A percentile compares a stretch with the other conserved stretches of the same genome.
Conservation (phyloP, 2,797 vertebrate genomes). For the Cossypha dichroa region DNA sequence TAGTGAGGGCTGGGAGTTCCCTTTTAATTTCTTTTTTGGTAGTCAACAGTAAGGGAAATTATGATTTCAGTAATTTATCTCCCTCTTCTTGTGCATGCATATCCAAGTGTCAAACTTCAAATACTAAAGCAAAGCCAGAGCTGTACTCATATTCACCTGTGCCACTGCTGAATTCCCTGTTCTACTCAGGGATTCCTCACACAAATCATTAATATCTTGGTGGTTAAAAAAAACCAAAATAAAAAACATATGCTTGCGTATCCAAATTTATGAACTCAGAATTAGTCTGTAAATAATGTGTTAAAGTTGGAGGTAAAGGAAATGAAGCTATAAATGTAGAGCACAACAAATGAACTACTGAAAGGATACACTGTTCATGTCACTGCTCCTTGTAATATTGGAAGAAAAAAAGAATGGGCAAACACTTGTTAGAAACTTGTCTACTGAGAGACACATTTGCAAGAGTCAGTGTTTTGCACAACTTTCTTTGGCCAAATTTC, state of each 20-base stretch:
- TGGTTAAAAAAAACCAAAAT: neutral
- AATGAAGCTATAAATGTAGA: neutral
- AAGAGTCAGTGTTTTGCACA: neutral
- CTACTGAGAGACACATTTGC: neutral
- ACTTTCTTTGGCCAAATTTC: neutral
- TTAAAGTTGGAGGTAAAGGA: neutral
- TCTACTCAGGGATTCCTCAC: neutral
- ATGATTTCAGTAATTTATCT: neutral
- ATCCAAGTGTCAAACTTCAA: neutral
- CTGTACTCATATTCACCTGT: neutral
- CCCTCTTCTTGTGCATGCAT: neutral
- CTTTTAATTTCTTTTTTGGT: neutral
- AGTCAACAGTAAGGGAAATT: neutral
- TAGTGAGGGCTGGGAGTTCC: neutral
- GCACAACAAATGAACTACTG: neutral
- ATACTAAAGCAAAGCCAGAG: neutral
- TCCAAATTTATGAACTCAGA: neutral
- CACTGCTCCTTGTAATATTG: neutral
- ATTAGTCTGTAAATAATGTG: neutral
- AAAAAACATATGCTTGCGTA: neutral
- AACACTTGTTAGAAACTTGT: neutral
- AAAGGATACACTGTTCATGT: neutral
- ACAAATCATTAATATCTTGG: neutral
- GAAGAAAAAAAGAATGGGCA: fast-evolving
- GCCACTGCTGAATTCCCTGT: neutral